Evolutionary conservation across 2,888 invertebrate species (phyloP).

Genomic region (Branchinecta sandiegonensis): DNA sequence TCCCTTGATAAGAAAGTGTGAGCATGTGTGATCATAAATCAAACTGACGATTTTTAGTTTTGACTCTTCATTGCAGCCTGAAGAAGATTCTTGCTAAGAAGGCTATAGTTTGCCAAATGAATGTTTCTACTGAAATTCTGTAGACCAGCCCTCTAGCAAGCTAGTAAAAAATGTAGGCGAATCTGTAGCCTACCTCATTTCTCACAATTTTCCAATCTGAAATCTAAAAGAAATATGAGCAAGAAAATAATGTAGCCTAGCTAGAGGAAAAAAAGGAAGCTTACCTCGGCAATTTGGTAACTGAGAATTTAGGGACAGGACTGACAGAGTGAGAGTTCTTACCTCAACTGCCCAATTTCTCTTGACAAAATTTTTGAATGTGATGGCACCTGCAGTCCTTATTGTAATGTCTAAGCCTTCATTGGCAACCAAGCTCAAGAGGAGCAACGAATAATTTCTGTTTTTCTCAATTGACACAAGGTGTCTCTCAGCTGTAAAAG

Average conservation of each 20-base stretch:
- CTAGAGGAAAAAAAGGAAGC: no score
- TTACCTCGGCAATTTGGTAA: no score
- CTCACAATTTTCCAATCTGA: not conserved
- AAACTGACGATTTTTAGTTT: no score
- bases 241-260: not conserved
- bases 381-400: slow-evolving; percentile 75
- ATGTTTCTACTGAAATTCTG: no score
- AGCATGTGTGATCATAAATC: no score
- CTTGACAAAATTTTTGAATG: slow-evolving; percentile 92
- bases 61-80: no score
- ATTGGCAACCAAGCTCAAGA: slow-evolving; percentile 73
- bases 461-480: slow-evolving; percentile 76
- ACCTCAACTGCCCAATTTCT: slow-evolving; percentile 76
- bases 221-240: not conserved
- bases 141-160: no score
- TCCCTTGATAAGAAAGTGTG: no score
- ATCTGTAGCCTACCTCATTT: no score
- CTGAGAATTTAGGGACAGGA: not conserved
- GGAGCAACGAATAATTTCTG: slow-evolving; percentile 71
- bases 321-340: slow-evolving; percentile 34
- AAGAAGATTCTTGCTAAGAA: no score
- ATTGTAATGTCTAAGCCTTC: slow-evolving; percentile 63
- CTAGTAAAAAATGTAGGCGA: no score
- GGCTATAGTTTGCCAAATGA: no score
- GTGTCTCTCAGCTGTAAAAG: slow-evolving; percentile 68